Evolutionary conservation across 2,888 invertebrate species (phyloP), one percentile per base, ranked within the genome.

Genomic region (Agrenia bidenticulata): DNA sequence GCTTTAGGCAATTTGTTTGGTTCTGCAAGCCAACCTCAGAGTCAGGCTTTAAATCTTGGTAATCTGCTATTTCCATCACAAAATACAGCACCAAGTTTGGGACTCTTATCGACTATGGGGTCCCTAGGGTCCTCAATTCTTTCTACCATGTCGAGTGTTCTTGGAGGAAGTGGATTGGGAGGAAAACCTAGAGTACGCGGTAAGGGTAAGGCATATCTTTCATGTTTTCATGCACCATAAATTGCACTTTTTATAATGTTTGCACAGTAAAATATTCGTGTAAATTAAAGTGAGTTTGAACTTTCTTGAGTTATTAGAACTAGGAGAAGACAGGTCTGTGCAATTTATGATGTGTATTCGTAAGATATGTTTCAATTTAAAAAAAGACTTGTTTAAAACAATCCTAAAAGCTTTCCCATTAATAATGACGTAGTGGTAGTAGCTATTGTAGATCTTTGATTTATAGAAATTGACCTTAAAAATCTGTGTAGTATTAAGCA

Each of bases 151-250:
- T 69, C 73, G n/a, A 65, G 62, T 42, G 58, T 70, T 13, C 61
- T 75, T 27, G 63, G 69, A 49, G 73, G 71, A n/a, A 68, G 57
- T 59, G 65, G 61, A 37, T 57, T 55, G 13, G 69, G 72, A 56
- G 74, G 74, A 37, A 72, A 70, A 53, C 73, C 76, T 13, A 51
- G 73, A 65, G 74, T 76, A 19, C 64, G 76, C 67, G 75, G 75
- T 75, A 67, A 71, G 61, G 45, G 45, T 45, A 45, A 45, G 45
- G 19, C 45, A 45, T 45, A 45, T 45, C 45, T 19, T 19, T 45
- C 45, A 19, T 32, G 13, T 51, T 15, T 51, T 45, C 19, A 45
- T 45, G 45, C 45, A 45, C 45, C 45, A 45, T 45, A 45, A 45
- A 45, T 45, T 45, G 45, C 45, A 45, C 45, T 19, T 45, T 45